Evolutionary conservation across 2,797 vertebrate species (phyloP), one percentile per base, ranked within the genome.

Genomic region (Sandelia bainsii): DNA sequence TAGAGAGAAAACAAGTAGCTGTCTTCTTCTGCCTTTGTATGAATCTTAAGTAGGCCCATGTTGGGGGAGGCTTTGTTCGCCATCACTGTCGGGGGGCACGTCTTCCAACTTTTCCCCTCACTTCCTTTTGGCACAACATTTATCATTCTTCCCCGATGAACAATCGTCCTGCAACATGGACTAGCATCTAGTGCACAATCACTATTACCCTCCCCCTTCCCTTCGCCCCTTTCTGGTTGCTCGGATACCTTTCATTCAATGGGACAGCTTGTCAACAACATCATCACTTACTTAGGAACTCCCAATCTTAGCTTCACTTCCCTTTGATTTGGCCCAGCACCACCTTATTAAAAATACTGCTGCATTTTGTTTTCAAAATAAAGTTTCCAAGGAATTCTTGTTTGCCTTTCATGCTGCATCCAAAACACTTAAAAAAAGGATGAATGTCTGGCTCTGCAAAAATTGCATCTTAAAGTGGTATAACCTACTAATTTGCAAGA

Each of bases 111-210:
- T 72, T 79, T 81, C 90, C 91, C 89, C 87, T 90, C 70, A 86
- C 82, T 89, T 94, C 91, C 90, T 93, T 93, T 87, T 77, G 91
- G 84, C 79, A 86, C 83, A 88, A 91, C 93, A 93, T 93, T 94
- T 92, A 95, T 93, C 92, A 96, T 93, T 93, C 91, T 91, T 91
- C 79, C 62, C 83, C 80, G 51, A 88, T 63, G 71, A 92, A 95
- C 93, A 94, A 94, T 93, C 92, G 87, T 89, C 87, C 87, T 72
- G 83, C 83, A 92, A 94, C 91, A 93, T 85, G 88, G 92, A 90
- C 90, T 62, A 86, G 91, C 84, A 88, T 80, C 75, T 5, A 85
- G 65, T 45, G 53, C 88, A 95, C 93, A 96, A 96, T 93, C 88
- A 69, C 73, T 49, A 14, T 71, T 20, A 14, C 82, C 82, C 90